Base-by-base conservation (phyloP, 1,140 invertebrate species). In the Prorops nasuta region DNA sequence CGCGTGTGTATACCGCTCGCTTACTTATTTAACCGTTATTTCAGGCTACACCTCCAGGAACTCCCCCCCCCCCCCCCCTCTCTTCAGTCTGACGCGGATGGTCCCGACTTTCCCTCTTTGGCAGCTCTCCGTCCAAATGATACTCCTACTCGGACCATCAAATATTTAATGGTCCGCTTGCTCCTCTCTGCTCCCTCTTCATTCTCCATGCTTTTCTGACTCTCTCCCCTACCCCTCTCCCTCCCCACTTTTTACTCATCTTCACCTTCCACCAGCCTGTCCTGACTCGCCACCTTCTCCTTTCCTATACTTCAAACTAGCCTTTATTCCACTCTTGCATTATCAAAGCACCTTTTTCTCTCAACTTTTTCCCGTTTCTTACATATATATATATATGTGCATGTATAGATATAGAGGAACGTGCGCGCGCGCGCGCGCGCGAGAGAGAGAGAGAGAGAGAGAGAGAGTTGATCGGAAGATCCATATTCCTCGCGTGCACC, bases 11-110 rank as follows among this genome's bases (percentile, higher is more conserved):
- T n/a, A 28, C 24, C 6, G 15, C 34, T 28, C 48, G 32, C 39
- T 63, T 63, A 63, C 50, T 63, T 63, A 63, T 63, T 63, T 63
- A 60, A 48, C 58, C 47, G 43, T 51, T 55, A 50, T 52, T 60
- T 44, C 52, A 43, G 32, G 32, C 39, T 42, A 20, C 46, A 17
- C 45, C 32, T 42, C 20, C 51, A n/a, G n/a, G n/a, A n/a, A n/a
- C n/a, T n/a, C n/a, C n/a, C n/a, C n/a, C n/a, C n/a, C n/a, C n/a
- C n/a, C n/a, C n/a, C n/a, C n/a, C n/a, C n/a, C n/a, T n/a, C n/a
- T n/a, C n/a, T n/a, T n/a, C n/a, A n/a, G n/a, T n/a, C n/a, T n/a
- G n/a, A n/a, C n/a, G n/a, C n/a, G n/a, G n/a, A n/a, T n/a, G n/a
- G n/a, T n/a, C n/a, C n/a, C n/a, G n/a, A n/a, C n/a, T n/a, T n/a